Percentiles rank a stretch among this genome's conserved stretches.
Conservation (phyloP, 1,140 invertebrate genomes). For the Calephelis nemesis region DNA sequence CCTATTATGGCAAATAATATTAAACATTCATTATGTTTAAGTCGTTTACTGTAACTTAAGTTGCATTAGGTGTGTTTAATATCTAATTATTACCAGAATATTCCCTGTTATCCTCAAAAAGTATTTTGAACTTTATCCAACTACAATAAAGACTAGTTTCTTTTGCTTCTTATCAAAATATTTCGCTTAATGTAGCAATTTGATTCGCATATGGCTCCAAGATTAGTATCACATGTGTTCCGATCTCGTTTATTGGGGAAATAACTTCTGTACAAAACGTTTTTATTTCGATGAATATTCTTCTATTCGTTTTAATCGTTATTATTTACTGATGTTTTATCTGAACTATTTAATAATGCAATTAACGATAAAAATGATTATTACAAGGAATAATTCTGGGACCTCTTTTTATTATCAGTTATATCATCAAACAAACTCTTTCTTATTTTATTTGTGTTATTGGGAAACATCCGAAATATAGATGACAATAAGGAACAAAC, state of each 20-base stretch:
- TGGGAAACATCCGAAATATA: no score
- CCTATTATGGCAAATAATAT: constrained; percentile 12
- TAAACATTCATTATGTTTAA: constrained; percentile 19
- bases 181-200: constrained; percentile 42
- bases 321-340: no score
- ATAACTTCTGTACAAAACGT: constrained; percentile 6
- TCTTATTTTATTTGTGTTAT: no score
- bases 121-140: constrained; percentile 27
- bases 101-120: constrained; percentile 3
- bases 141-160: constrained; percentile 29
- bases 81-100: constrained; percentile 37
- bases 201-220: constrained; percentile 45
- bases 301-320: neutral
- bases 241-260: constrained; percentile 12
- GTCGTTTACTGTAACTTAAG: constrained; percentile 25
- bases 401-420: no score
- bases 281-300: constrained; percentile 15
- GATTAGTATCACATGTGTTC: constrained; percentile 50
- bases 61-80: constrained; percentile 45
- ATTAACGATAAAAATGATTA: no score
- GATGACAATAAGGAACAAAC: no score
- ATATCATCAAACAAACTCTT: no score
- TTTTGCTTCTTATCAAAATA: constrained; percentile 19
- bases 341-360: no score
- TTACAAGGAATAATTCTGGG: no score